Base-by-base conservation (phyloP, 2,113 vertebrate species). In the Seriola quinqueradiata region DNA sequence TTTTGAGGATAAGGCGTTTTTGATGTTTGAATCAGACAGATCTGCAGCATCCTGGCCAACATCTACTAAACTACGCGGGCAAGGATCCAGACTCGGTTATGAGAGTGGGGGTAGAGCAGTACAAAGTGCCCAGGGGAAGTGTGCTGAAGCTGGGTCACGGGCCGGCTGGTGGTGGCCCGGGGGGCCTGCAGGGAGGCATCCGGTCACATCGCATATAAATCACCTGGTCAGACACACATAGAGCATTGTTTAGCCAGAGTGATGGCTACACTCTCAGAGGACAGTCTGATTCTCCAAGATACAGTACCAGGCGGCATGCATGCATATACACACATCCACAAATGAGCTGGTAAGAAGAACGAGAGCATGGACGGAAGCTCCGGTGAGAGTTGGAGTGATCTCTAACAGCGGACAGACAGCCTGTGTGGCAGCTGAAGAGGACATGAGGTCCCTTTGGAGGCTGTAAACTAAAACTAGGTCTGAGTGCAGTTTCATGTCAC, bases 161-260 rank as follows among this genome's bases (percentile, higher is more conserved):
- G 72, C 71, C 52, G 61, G 59, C 79, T 59, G 77, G 48, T 9
- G 48, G 71, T 75, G 76, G 79, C 79, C 79, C 0, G 14, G 38
- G 25, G 36, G 69, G 67, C 71, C 78, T 48, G 71, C 23, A 71
- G 84, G 83, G 89, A 91, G 79, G 77, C 67, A 32, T 70, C 80
- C 52, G 28, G 86, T 93, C 90, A 86, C 86, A 92, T 79, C 52
- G 65, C 64, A 84, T 92, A 92, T 93, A 90, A 92, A 92, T 93
- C 93, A 95, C 90, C 86, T 87, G 88, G 84, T 75, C 84, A 82
- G 68, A 66, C 75, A 83, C 75, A 89, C 90, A 82, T 71, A 55
- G 67, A 80, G 77, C 84, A 48, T 87, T 85, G 86, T 89, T 91
- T 67, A 83, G 82, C 76, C 64, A 65, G 82, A 87, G 85, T 76